Evolutionary conservation across 2,113 vertebrate genomes (phyloP).

Genomic region (Clarias magur): DNA sequence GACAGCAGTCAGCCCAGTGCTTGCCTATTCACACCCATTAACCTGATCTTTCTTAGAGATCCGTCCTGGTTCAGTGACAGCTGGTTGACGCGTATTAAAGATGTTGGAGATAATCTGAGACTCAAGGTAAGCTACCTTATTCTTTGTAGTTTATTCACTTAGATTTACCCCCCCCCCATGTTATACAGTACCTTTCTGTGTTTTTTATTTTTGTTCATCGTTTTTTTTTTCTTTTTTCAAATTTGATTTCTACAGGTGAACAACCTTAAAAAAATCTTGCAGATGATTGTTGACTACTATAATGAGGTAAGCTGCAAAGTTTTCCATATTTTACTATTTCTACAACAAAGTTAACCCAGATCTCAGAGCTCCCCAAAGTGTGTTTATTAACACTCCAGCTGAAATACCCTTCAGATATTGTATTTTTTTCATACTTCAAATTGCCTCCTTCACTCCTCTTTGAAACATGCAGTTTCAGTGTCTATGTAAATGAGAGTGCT

Average conservation of each 20-base stretch:
- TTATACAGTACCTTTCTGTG: background rate
- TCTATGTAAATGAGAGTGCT: no score
- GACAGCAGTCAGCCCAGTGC: background rate
- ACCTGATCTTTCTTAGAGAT: slow-evolving; percentile 78
- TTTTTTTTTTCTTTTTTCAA: background rate
- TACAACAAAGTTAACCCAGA: no score
- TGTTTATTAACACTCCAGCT: no score
- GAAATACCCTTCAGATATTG: no score
- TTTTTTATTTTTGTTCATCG: background rate
- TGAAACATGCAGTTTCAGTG: no score
- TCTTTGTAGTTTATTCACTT: background rate
- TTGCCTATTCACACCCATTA: background rate
- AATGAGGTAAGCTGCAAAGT: slow-evolving; percentile 80
- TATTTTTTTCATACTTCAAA: no score
- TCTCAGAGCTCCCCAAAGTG: no score
- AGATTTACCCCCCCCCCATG: background rate
- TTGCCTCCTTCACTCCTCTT: no score
- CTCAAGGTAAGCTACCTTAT: slow-evolving; percentile 83
- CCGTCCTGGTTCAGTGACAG: slow-evolving; percentile 84
- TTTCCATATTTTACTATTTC: no score
- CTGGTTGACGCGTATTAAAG: slow-evolving; percentile 92
- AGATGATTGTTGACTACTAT: slow-evolving; percentile 94
- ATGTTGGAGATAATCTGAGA: slow-evolving; percentile 91
- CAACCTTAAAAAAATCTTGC: slow-evolving; percentile 96
- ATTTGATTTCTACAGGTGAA: slow-evolving; percentile 77